Percentiles rank a stretch among this genome's conserved stretches.
Conservation (phyloP, 2,113 vertebrate species). For the Camelus dromedarius region DNA sequence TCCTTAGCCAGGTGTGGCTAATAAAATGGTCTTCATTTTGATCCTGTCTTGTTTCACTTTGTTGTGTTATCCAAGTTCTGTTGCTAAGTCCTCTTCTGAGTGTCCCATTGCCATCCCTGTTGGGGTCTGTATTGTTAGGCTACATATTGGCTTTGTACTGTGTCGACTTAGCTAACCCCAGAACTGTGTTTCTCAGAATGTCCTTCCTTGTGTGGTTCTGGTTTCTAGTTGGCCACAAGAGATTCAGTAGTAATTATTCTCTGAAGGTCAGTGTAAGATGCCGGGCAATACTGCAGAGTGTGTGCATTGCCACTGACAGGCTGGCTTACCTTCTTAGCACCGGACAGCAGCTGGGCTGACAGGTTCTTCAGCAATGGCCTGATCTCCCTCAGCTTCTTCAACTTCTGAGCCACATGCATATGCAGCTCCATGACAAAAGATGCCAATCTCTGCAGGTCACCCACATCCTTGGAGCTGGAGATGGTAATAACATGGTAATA, state of each 20-base stretch:
- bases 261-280: background rate
- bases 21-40: constrained; percentile 17
- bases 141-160: background rate
- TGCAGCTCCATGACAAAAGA: background rate
- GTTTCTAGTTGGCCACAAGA: background rate
- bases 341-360: background rate
- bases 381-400: background rate
- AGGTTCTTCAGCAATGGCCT: background rate
- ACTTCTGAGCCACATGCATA: background rate
- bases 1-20: background rate
- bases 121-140: background rate
- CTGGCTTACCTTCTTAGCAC: background rate
- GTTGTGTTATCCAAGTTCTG: background rate
- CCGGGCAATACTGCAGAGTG: background rate
- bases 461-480: background rate
- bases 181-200: background rate
- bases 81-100: background rate
- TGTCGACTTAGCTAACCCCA: background rate
- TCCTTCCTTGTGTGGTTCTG: background rate
- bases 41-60: background rate
- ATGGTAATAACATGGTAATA: background rate
- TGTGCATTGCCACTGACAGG: background rate
- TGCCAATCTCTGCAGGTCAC: background rate
- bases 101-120: background rate
- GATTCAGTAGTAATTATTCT: background rate